phyloP scores from a whole-genome alignment of 2,797 vertebrate genomes.

The Hephaestus fuliginosus region DNA sequence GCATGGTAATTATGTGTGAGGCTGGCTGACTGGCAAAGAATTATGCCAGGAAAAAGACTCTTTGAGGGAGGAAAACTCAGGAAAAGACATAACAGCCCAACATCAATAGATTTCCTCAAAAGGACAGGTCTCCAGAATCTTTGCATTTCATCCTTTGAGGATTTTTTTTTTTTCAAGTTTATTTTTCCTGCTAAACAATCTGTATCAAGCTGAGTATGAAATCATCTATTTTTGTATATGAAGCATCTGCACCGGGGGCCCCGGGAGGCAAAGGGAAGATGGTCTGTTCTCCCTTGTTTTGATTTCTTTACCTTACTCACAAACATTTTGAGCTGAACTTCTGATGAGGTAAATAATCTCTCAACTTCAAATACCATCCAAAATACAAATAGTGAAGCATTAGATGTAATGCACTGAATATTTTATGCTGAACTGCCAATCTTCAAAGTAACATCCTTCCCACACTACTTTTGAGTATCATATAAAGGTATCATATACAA shows the following conservation, averaged over 20 bases:
- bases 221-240: conserved; percentile 70
- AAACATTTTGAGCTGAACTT: conserved; percentile 45
- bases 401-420: conserved; percentile 17
- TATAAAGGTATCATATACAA: background rate
- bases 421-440: conserved; percentile 9
- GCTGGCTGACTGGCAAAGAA: background rate
- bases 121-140: background rate
- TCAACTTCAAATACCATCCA: conserved; percentile 51
- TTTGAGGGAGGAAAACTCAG: background rate
- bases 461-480: background rate
- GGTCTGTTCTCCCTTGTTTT: conserved; percentile 62
- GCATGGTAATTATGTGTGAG: background rate
- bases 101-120: conserved; percentile 2
- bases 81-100: background rate
- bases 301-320: conserved; percentile 64
- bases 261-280: conserved; percentile 54
- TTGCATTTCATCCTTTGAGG: conserved; percentile 6
- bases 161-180: conserved; percentile 8
- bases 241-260: conserved; percentile 58
- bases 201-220: conserved; percentile 48
- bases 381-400: conserved; percentile 38
- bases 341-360: conserved; percentile 48
- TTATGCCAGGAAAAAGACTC: background rate
- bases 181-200: conserved; percentile 47
- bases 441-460: conserved; percentile 15